A percentile compares a stretch with the other conserved stretches of the same genome.
Conservation (phyloP, 2,888 invertebrate species). For the Noctua janthina region DNA sequence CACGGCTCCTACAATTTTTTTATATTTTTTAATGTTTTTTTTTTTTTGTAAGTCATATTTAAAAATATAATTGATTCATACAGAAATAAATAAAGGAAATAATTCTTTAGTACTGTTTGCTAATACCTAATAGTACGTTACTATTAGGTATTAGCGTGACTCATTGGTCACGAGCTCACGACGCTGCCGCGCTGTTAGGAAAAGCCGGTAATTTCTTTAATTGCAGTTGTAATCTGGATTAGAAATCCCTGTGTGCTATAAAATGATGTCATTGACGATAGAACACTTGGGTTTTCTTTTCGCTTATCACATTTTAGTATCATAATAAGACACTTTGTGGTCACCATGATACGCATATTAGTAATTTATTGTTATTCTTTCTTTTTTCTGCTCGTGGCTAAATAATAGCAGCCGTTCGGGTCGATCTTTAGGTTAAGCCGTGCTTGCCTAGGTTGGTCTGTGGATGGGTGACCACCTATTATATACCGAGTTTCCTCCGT, state of each 20-base stretch:
- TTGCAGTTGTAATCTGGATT: constrained; percentile 42
- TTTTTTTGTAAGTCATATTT: too few species aligned
- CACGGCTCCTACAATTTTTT: too few species aligned
- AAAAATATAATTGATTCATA: too few species aligned
- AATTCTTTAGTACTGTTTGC: background rate
- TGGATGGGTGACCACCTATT: too few species aligned
- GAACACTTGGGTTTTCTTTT: constrained; percentile 46
- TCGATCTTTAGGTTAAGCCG: too few species aligned
- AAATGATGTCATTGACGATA: constrained; percentile 19
- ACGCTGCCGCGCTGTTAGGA: background rate
- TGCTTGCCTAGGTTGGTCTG: too few species aligned
- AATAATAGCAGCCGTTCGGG: too few species aligned
- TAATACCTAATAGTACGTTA: background rate
- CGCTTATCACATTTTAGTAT: constrained; percentile 17
- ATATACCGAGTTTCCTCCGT: too few species aligned
- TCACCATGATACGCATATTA: constrained; percentile 12
- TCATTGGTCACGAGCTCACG: constrained; percentile 9
- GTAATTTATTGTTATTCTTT: constrained; percentile 5
- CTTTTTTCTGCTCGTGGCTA: background rate
- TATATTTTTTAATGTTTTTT: too few species aligned
- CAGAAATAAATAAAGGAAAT: too few species aligned
- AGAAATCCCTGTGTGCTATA: constrained; percentile 24
- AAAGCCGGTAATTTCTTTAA: constrained; percentile 45
- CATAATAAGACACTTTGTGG: background rate
- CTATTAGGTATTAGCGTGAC: background rate